phyloP scores from a whole-genome alignment of 2,113 vertebrate species.

The Bambusicola thoracicus region DNA sequence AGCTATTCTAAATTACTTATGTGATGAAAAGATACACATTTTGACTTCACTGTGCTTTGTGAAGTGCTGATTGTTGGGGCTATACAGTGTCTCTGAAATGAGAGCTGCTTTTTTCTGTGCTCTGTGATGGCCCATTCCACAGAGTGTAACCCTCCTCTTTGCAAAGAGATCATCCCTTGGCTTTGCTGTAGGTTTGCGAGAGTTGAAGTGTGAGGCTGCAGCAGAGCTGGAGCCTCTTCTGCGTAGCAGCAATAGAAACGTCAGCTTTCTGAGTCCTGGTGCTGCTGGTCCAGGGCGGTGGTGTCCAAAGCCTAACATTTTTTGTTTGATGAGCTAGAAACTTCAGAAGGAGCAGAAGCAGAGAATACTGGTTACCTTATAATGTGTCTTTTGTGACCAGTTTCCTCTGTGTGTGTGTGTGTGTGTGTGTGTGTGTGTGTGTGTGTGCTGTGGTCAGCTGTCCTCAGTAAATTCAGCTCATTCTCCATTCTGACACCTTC shows the following conservation, averaged over 20 bases:
- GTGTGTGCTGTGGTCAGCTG: neutral
- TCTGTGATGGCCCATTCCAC: neutral
- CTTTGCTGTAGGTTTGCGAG: accelerated
- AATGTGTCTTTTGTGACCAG: neutral
- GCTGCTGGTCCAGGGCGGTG: accelerated
- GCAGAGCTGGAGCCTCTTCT: neutral
- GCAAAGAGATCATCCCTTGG: neutral
- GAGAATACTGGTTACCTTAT: neutral
- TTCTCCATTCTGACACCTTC: accelerated
- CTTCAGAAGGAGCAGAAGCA: neutral
- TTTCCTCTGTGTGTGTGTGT: accelerated
- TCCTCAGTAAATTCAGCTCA: neutral
- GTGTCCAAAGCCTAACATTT: accelerated
- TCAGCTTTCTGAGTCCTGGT: neutral
- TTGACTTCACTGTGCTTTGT: neutral
- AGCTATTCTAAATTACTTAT: neutral
- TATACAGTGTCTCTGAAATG: accelerated
- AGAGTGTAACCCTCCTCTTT: neutral
- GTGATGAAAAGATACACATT: neutral
- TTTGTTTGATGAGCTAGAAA: neutral
- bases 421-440: accelerated
- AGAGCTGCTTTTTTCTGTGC: neutral
- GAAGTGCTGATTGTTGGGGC: accelerated
- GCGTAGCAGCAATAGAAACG: neutral
- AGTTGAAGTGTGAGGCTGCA: neutral